A percentile compares a stretch with the other conserved stretches of the same genome.
Conservation (phyloP, 1,140 invertebrate species). For the Calephelis nemesis region DNA sequence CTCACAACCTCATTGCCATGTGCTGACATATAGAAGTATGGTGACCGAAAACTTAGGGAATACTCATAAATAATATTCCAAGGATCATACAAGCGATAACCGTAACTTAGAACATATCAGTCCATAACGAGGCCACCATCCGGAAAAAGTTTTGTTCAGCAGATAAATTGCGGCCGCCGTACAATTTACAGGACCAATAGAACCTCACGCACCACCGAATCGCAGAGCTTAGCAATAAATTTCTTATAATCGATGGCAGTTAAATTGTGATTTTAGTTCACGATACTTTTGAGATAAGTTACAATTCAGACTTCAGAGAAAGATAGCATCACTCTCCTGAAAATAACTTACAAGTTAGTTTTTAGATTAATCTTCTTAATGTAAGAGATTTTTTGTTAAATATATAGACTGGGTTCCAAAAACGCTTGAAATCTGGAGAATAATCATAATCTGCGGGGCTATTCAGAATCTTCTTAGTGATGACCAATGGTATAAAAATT, state of each 20-base stretch:
- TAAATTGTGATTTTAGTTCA: neutral
- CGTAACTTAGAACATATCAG: constrained; percentile 10
- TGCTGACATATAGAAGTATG: no score
- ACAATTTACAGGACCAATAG: constrained; percentile 13
- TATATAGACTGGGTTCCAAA: no score
- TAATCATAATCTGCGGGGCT: no score
- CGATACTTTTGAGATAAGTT: neutral
- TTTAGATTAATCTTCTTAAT: no score
- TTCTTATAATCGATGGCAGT: constrained; percentile 10
- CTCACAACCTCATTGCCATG: no score
- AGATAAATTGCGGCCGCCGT: constrained; percentile 3
- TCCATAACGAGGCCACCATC: constrained; percentile 2
- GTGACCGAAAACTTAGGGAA: neutral
- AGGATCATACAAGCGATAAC: neutral
- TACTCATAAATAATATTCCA: neutral
- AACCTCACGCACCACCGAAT: constrained; percentile 8
- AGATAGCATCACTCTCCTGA: no score
- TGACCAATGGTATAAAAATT: no score
- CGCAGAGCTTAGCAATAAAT: constrained; percentile 4
- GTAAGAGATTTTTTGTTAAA: no score
- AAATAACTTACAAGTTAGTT: no score
- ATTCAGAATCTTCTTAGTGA: no score
- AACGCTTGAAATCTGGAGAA: no score
- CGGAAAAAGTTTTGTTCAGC: neutral
- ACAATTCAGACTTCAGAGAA: no score